These are phyloP conservation scores for Apodemia mormo DNA, from an alignment of 2,888 invertebrate species.

Conservation along the genomic window DNA sequence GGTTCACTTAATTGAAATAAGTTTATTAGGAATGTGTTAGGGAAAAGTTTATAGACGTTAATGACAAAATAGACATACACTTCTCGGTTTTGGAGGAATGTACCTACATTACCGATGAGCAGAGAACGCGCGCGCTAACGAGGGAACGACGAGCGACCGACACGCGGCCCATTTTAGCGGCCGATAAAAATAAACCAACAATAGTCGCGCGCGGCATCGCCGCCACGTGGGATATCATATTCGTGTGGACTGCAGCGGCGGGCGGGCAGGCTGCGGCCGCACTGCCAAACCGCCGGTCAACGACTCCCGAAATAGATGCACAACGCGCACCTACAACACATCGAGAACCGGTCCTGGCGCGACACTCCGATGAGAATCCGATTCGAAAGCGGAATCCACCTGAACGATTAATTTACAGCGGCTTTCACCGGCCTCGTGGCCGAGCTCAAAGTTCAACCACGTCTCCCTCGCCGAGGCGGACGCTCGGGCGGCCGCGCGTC, in stretches of 20 bases:
- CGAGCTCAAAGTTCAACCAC: constrained; percentile 27
- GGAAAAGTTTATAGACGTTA: no score
- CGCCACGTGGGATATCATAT: constrained; percentile 40
- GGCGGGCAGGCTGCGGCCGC: constrained; percentile 51
- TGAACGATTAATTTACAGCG: constrained; percentile 66
- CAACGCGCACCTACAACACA: constrained; percentile 67
- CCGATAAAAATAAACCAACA: constrained; percentile 40
- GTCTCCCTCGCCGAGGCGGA: constrained; percentile 34
- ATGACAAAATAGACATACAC: no score
- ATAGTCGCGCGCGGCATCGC: constrained; percentile 29
- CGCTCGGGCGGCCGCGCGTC: constrained; percentile 21
- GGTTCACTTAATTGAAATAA: no score
- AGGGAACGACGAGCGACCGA: constrained; percentile 28
- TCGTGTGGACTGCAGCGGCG: constrained; percentile 45
- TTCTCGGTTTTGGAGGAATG: neutral
- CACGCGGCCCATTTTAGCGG: constrained; percentile 35
- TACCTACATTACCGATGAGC: constrained; percentile 13
- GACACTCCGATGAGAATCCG: constrained; percentile 70
- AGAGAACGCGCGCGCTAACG: constrained; percentile 21
- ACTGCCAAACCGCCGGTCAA: constrained; percentile 72
- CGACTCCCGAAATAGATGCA: constrained; percentile 80
- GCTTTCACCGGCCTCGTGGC: constrained; percentile 61
- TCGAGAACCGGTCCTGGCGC: constrained; percentile 72
- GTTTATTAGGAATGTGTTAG: no score
- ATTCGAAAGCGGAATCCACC: constrained; percentile 76